Evolutionary conservation across 92 coral and sea anemone genomes (phyloP), one percentile per base, ranked within the genome.

Genomic region (Isaurus tuberculatus): DNA sequence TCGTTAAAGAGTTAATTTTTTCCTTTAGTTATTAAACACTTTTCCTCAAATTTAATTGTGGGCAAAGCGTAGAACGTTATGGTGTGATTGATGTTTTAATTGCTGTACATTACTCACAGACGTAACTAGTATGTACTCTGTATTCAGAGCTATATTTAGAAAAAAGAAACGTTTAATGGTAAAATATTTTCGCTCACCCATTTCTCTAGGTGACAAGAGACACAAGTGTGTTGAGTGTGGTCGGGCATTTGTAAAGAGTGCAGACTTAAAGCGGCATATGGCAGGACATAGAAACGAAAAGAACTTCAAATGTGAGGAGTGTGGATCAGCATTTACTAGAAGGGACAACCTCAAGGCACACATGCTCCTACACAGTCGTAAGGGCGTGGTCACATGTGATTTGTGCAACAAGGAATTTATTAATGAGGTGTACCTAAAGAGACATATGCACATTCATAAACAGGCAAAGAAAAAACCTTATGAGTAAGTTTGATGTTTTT

Each of bases 401-500:
- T 72, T 86, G 89, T 93, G 97, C 58, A 86, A 90, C 81, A 93
- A 93, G 81, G 97, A 93, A 84, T 93, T 93, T 67, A 93, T 93
- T 73, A 93, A 91, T 42, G 79, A 88, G 14, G 94, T 93, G 8
- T 93, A 93, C 67, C 91, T 93, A 17, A 93, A 93, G 61, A 70
- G 97, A 36, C 97, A 93, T 78, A 93, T 93, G 97, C 97, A 93
- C 65, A 91, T 93, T 40, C 97, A 93, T 63, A 88, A 93, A 65
- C 94, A 91, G 85, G 97, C 97, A 83, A 93, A 93, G 97, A 93
- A 93, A 60, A 93, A 93, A 32, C 97, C 97, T 9, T 93, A 93
- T 5, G 97, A 93, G 97, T 93, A 57, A 91, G 97, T 77, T 22
- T 40, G 10, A 1, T 2, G 11, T 2, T 1, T 40, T 40, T 40